These are phyloP conservation scores for Diploptera punctata DNA, from an alignment of 2,888 invertebrate genomes.

Conservation along the genomic window DNA sequence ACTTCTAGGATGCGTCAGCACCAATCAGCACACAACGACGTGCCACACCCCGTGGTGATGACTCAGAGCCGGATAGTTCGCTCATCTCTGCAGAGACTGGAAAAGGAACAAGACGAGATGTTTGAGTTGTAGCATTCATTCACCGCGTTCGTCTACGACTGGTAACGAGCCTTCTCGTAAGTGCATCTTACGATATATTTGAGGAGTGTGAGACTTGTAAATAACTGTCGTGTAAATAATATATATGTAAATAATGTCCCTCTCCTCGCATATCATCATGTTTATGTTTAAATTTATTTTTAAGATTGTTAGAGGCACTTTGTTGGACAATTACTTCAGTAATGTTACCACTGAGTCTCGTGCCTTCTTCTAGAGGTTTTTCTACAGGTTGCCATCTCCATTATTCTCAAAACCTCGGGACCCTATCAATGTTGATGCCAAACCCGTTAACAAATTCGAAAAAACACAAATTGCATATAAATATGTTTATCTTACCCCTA, in stretches of 20 bases:
- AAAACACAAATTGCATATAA: no score
- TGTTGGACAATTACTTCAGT: no score
- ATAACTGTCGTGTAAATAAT: constrained; percentile 4
- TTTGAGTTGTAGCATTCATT: constrained; percentile 83
- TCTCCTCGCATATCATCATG: no score
- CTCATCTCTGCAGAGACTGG: constrained; percentile 80
- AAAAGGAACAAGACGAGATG: constrained; percentile 86
- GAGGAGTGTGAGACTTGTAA: constrained; percentile 14
- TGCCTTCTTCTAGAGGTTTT: no score
- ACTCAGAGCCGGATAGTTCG: constrained; percentile 82
- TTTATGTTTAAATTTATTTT: no score
- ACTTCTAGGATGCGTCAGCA: constrained; percentile 54
- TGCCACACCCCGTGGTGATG: constrained; percentile 67
- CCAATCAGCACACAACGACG: constrained; percentile 50
- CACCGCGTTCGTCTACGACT: not conserved
- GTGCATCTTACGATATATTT: constrained; percentile 16
- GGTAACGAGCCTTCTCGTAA: not conserved
- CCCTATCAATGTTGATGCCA: no score
- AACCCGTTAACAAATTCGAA: no score
- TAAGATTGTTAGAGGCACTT: no score
- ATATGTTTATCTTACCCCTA: no score
- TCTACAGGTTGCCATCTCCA: no score
- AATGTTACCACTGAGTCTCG: no score
- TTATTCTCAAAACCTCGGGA: no score
- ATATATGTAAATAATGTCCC: not conserved